Conservation (phyloP, 2,113 vertebrate genomes). For the Trichechus manatus region DNA sequence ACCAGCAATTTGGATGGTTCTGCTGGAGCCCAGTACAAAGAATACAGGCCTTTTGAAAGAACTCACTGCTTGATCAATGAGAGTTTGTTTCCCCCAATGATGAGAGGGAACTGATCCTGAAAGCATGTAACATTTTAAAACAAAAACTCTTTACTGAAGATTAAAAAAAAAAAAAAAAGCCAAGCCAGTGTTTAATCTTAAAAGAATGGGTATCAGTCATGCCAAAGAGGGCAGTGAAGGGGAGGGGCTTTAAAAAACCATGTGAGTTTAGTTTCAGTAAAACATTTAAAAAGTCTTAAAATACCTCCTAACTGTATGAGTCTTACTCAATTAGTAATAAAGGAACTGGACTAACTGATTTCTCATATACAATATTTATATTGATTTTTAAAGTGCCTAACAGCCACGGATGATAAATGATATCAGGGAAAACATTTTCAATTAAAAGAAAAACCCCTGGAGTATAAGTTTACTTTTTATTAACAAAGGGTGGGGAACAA, state of each 20-base stretch:
- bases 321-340: not conserved
- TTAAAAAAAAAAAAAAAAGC: not conserved
- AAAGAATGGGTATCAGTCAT: not conserved
- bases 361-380: not conserved
- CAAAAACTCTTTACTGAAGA: slow-evolving; percentile 69
- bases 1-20: not conserved
- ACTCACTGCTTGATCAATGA: slow-evolving; percentile 60
- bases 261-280: not conserved
- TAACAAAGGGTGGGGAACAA: not conserved
- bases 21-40: slow-evolving; percentile 23
- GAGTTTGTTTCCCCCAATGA: slow-evolving; percentile 61
- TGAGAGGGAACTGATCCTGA: slow-evolving; percentile 67
- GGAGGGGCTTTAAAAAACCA: not conserved
- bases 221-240: not conserved
- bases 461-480: not conserved
- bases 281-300: not conserved
- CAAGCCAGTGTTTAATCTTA: slow-evolving; percentile 12
- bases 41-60: slow-evolving; percentile 71
- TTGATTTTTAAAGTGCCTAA: not conserved
- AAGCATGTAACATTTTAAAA: slow-evolving; percentile 65
- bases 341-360: not conserved
- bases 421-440: not conserved
- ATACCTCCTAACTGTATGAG: not conserved
- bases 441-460: not conserved
- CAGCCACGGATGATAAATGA: not conserved